A percentile compares a stretch with the other conserved stretches of the same genome.
Conservation (phyloP, 2,113 vertebrate species). For the Rhinoderma darwinii region DNA sequence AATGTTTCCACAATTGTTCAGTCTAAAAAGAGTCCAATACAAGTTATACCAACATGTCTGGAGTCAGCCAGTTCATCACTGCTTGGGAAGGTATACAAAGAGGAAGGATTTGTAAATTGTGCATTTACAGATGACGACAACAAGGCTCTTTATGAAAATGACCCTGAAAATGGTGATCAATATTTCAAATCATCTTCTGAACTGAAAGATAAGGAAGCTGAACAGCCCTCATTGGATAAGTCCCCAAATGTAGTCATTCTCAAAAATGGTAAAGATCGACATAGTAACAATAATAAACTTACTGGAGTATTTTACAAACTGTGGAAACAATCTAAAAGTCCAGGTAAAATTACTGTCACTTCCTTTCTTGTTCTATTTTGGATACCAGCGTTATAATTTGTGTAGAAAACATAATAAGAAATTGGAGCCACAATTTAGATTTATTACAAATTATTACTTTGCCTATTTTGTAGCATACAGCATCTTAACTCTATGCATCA, state of each 20-base stretch:
- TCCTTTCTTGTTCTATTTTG: neutral
- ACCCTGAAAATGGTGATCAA: slow-evolving; percentile 24
- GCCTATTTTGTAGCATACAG: neutral
- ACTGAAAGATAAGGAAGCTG: neutral
- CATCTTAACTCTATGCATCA: neutral
- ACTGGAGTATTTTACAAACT: slow-evolving; percentile 29
- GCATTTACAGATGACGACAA: slow-evolving; percentile 72
- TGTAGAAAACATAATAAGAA: too few species aligned
- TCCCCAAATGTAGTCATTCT: neutral
- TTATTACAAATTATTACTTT: neutral
- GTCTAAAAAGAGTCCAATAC: neutral
- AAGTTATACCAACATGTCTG: slow-evolving; percentile 48
- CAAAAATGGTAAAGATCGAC: neutral
- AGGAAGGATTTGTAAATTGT: slow-evolving; percentile 71
- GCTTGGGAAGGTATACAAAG: slow-evolving; percentile 63
- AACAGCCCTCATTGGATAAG: neutral
- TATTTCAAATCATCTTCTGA: neutral
- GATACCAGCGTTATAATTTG: neutral
- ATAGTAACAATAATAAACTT: neutral
- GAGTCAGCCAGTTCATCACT: slow-evolving; percentile 58
- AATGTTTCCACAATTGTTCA: neutral
- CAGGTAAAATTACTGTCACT: slow-evolving; percentile 26
- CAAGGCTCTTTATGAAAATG: slow-evolving; percentile 49
- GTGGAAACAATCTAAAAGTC: slow-evolving; percentile 20
- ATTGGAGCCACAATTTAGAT: too few species aligned